Evolutionary conservation across 2,113 vertebrate genomes (phyloP), one percentile per base, ranked within the genome.

Genomic region (Orthochromis indermauri): DNA sequence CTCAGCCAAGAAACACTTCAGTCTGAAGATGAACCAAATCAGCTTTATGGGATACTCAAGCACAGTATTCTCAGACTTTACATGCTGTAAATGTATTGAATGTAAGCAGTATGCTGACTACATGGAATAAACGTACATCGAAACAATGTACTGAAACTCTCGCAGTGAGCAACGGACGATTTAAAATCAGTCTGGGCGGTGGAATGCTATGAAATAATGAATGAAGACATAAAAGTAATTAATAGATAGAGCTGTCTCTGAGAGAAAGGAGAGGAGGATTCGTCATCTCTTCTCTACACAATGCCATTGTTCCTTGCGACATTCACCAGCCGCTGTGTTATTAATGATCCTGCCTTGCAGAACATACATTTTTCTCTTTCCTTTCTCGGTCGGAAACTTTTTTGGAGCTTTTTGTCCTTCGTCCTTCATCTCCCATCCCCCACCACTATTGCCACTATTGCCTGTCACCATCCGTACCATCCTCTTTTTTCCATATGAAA

Each of bases 191-290:
- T 93, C 89, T 81, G 84, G 83, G 82, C 26, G 53, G 84, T 63
- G 83, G 83, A 89, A 88, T 87, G 78, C 80, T 92, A 82, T 90
- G 87, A 94, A 95, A 95, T 95, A 95, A 96, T 92, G 87, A 95
- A 96, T 95, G 91, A 94, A 95, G 93, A 94, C 90, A 86, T 95
- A 93, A 95, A 92, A 92, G 90, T 96, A 96, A 96, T 96, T 96
- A 96, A 96, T 94, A 96, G 95, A 96, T 93, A 90, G 94, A 93
- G 90, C 86, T 82, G 80, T 94, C 92, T 90, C 40, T 31, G 59
- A 73, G 91, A 94, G 82, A 95, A 93, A 95, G 88, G 89, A 93
- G 93, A 59, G 90, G 87, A 93, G 92, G 87, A 95, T 96, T 96
- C 85, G 93, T 96, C 95, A 95, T 96, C 86, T 96, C 93, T 94